phyloP scores from a whole-genome alignment of 92 coral and sea anemone species.

The Porites evermanni region DNA sequence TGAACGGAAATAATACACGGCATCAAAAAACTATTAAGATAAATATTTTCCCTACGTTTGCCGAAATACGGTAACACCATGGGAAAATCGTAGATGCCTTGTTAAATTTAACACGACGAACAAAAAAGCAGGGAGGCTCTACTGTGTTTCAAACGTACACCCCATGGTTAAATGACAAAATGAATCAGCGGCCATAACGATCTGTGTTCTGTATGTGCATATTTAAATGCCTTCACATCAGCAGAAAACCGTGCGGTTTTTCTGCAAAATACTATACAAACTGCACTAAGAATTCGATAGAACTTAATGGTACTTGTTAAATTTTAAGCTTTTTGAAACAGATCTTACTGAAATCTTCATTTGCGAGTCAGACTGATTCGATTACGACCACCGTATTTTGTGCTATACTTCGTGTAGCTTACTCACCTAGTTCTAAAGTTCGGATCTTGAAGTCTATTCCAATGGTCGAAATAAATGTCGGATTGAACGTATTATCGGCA shows the following conservation, averaged over 20 bases:
- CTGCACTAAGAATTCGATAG: background rate
- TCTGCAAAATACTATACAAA: slow-evolving; percentile 8
- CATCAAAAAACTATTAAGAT: background rate
- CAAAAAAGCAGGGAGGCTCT: background rate
- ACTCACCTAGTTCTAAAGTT: slow-evolving; percentile 83
- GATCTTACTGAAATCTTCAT: background rate
- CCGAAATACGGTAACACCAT: background rate
- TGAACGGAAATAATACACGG: background rate
- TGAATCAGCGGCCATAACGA: background rate
- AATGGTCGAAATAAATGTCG: slow-evolving; percentile 81
- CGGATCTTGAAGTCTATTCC: slow-evolving; percentile 88
- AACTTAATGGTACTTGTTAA: background rate
- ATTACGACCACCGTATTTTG: background rate
- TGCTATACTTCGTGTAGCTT: background rate
- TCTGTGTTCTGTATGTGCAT: background rate
- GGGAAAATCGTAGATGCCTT: background rate
- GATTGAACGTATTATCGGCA: slow-evolving; percentile 72
- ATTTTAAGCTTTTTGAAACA: background rate
- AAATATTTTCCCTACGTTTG: background rate
- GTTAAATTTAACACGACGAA: background rate
- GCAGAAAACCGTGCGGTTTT: background rate
- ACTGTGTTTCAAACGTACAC: too few relatives aligned
- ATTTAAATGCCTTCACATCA: slow-evolving; percentile 32
- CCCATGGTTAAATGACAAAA: too few relatives aligned
- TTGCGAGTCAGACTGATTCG: background rate